phyloP scores from a whole-genome alignment of 2,797 vertebrate species.

The Balearica regulorum region DNA sequence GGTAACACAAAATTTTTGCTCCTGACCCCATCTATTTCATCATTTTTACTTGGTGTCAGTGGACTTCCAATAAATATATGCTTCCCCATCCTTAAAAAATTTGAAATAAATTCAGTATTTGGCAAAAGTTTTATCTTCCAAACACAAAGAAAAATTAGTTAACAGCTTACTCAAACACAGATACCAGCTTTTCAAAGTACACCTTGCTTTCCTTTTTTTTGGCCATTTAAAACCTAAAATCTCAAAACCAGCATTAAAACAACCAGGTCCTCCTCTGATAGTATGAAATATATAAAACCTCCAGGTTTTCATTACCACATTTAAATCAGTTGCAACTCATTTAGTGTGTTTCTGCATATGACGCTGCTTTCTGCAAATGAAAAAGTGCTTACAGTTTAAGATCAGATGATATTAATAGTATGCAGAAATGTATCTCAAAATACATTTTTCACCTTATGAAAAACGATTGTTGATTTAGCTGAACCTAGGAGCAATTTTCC shows the following conservation, averaged over 20 bases:
- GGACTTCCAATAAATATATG: neutral
- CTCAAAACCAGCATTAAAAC: neutral
- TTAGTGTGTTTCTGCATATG: neutral
- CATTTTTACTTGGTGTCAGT: neutral
- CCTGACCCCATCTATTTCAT: neutral
- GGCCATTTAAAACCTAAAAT: neutral
- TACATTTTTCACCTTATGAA: slow-evolving; percentile 18
- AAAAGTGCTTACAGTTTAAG: neutral
- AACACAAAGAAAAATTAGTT: neutral
- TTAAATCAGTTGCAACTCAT: neutral
- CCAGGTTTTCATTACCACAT: neutral
- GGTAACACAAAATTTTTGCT: neutral
- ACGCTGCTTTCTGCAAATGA: neutral
- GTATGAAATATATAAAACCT: neutral
- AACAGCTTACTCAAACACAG: neutral
- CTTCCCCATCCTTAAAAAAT: neutral
- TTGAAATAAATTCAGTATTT: neutral
- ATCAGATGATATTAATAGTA: neutral
- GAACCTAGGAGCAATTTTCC: slow-evolving; percentile 40
- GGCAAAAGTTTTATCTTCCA: neutral
- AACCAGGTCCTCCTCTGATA: neutral
- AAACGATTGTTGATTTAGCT: slow-evolving; percentile 8
- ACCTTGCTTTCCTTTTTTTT: neutral
- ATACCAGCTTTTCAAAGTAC: neutral
- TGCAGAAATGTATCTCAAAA: neutral